phyloP scores from a whole-genome alignment of 2,797 vertebrate species.

The Hemibagrus guttatus region DNA sequence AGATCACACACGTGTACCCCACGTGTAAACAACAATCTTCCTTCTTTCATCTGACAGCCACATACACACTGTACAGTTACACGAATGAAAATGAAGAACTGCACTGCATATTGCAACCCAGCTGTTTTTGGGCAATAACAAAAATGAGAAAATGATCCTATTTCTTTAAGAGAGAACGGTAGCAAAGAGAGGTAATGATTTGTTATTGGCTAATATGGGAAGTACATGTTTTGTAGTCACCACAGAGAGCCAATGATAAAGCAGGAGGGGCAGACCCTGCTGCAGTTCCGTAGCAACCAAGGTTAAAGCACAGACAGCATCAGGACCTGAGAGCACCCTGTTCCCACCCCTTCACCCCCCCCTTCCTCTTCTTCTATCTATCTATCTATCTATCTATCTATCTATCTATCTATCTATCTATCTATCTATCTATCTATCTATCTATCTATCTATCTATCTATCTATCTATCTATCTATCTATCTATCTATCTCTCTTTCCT shows the following conservation, averaged over 20 bases:
- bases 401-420: not conserved
- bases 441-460: not conserved
- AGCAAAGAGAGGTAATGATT: slow-evolving; percentile 63
- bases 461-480: slow-evolving; percentile 9
- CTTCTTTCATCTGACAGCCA: not conserved
- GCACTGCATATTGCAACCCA: slow-evolving; percentile 28
- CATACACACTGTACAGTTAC: not conserved
- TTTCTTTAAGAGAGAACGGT: slow-evolving; percentile 72
- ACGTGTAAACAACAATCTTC: not conserved
- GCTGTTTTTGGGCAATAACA: slow-evolving; percentile 50
- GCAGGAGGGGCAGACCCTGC: slow-evolving; percentile 76
- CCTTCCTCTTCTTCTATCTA: slow-evolving; percentile 4
- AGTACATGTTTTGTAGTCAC: slow-evolving; percentile 77
- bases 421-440: slow-evolving; percentile 18
- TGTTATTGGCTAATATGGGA: slow-evolving; percentile 71
- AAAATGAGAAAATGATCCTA: slow-evolving; percentile 56
- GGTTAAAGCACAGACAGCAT: slow-evolving; percentile 81
- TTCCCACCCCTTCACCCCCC: slow-evolving; percentile 29
- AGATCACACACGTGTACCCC: not conserved
- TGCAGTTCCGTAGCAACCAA: slow-evolving; percentile 83
- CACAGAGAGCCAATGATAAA: slow-evolving; percentile 74
- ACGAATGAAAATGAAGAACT: slow-evolving; percentile 19
- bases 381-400: slow-evolving; percentile 29
- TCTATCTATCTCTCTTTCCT: not conserved
- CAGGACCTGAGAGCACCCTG: slow-evolving; percentile 63